Evolutionary conservation across 2,797 vertebrate genomes (phyloP).

Genomic region (Arctocebus calabarensis): DNA sequence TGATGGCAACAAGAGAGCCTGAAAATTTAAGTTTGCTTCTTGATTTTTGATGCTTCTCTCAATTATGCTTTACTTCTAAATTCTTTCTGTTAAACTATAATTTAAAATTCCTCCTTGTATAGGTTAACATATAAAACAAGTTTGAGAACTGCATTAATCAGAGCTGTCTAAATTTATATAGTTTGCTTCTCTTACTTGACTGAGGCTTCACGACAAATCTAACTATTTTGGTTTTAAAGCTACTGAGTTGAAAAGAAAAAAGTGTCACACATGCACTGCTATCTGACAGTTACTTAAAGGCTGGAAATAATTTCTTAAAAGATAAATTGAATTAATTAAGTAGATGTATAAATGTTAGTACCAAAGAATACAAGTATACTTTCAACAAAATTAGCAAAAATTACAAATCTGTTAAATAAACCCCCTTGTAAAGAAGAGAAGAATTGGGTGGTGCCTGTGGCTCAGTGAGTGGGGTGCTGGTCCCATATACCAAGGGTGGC

Average conservation of each 20-base stretch:
- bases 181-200: constrained; percentile 9
- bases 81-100: background rate
- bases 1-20: background rate
- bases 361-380: background rate
- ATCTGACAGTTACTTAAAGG: background rate
- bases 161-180: background rate
- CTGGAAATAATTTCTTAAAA: background rate
- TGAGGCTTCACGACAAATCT: background rate
- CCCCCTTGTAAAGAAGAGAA: background rate
- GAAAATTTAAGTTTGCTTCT: background rate
- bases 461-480: too few species aligned
- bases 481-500: too few species aligned
- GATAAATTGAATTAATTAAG: background rate
- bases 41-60: background rate
- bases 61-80: constrained; percentile 25
- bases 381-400: constrained; percentile 18
- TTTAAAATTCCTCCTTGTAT: background rate
- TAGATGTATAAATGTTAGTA: background rate
- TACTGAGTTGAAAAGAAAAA: constrained; percentile 24
- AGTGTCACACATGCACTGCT: background rate
- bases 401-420: background rate
- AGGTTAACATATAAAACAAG: background rate
- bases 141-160: background rate
- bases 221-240: background rate
- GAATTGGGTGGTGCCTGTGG: too few species aligned